These are phyloP conservation scores for Haplochromis burtoni DNA, from an alignment of 2,113 vertebrate species.

Conservation along the genomic window DNA sequence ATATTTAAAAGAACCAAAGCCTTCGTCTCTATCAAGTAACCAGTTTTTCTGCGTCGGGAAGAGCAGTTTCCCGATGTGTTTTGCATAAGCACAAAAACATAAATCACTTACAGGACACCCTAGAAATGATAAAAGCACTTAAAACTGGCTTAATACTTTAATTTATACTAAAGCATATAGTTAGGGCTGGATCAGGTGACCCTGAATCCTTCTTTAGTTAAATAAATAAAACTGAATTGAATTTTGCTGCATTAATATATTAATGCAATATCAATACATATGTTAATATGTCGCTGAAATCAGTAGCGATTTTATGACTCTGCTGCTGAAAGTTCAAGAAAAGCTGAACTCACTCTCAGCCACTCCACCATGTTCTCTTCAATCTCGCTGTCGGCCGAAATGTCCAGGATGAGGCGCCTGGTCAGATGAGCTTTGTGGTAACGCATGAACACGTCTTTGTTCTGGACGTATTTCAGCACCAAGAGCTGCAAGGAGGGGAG, in stretches of 20 bases:
- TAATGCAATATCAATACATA: background rate
- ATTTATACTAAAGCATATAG: background rate
- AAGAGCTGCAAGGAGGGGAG: slow-evolving; percentile 58
- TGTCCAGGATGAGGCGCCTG: slow-evolving; percentile 91
- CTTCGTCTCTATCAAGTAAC: background rate
- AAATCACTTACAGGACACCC: background rate
- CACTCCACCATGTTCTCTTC: slow-evolving; percentile 99
- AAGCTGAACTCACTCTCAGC: slow-evolving; percentile 75
- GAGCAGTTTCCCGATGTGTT: background rate
- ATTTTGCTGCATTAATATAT: background rate
- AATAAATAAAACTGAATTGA: background rate
- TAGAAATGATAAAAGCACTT: background rate
- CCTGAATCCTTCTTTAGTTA: background rate
- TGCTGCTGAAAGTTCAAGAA: background rate
- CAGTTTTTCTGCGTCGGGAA: background rate
- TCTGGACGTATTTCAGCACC: slow-evolving; percentile 97
- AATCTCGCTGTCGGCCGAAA: slow-evolving; percentile 95
- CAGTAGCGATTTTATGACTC: background rate
- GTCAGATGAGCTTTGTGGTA: slow-evolving; percentile 98
- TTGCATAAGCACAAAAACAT: background rate
- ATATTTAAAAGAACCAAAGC: background rate
- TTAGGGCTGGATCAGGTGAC: background rate
- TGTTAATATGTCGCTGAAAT: background rate
- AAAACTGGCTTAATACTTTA: background rate
- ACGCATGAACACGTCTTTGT: slow-evolving; percentile 98